Evolutionary conservation across 2,888 invertebrate genomes (phyloP), one percentile per base, ranked within the genome.

Genomic region (Bombylius major): DNA sequence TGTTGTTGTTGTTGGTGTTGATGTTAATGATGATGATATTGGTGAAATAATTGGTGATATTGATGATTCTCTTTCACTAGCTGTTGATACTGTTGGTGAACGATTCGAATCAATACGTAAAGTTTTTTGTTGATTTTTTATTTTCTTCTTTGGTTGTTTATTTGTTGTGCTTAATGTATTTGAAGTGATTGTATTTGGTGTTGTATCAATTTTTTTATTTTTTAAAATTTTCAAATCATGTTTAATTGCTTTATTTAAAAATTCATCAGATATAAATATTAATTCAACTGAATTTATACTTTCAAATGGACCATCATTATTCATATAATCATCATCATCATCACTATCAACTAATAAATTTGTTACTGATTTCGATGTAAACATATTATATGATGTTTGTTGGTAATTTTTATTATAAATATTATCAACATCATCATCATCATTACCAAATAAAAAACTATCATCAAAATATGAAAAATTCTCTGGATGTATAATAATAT

Each of bases 201-300:
- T 5, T 23, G 47, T 5, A n/a, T 47, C 14, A 42, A 42, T 11
- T 11, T 59, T 55, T 47, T 60, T 60, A 49, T 47, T 56, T 48
- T 62, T 60, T 9, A 61, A 53, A 14, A 62, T 56, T 45, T 59
- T 61, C 2, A 62, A 50, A 56, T 61, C 60, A 52, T 62, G 61
- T 53, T 62, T 57, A n/a, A 59, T 50, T 23, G 58, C 60, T 56
- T 60, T 59, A 54, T 61, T 61, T 8, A 62, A 53, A 61, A 59
- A 64, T 54, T 64, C 63, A 51, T 64, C 63, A 5, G 62, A 62
- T 31, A 64, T 64, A 52, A 64, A 62, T n/a, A 64, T 62, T 44
- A 64, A 50, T 56, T 64, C 63, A 51, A 64, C 62, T 1, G 63
- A 64, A 48, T 60, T 61, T 13, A 61, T 59, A 53, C 58, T 59